Conservation (phyloP, 2,797 vertebrate genomes). For the Sebastes diploproa region DNA sequence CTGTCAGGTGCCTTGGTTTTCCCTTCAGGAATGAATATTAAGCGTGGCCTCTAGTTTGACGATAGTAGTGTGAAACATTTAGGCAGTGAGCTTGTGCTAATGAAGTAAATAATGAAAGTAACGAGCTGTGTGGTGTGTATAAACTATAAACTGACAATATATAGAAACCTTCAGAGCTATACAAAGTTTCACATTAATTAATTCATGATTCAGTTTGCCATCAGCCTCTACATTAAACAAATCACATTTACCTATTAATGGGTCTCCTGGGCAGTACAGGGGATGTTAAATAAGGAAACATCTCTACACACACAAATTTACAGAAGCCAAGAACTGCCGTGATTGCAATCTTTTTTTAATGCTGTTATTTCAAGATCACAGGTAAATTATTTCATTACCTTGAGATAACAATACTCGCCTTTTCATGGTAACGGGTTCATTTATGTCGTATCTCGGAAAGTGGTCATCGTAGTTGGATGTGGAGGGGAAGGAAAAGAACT, state of each 20-base stretch:
- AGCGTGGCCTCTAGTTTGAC: background rate
- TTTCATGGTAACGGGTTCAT: background rate
- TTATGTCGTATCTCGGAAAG: background rate
- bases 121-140: background rate
- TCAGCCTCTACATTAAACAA: background rate
- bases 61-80: background rate
- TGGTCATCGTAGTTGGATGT: background rate
- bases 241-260: background rate
- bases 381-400: background rate
- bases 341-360: background rate
- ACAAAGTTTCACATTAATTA: background rate
- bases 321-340: background rate
- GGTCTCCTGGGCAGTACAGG: background rate
- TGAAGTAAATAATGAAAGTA: slow-evolving; percentile 9
- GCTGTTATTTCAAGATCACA: background rate
- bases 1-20: background rate
- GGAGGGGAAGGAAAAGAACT: background rate
- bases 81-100: background rate
- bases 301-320: background rate
- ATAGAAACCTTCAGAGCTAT: background rate
- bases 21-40: background rate
- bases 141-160: background rate
- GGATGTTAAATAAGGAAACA: background rate
- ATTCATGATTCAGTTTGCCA: background rate
- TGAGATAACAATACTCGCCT: background rate